A percentile compares a stretch with the other conserved stretches of the same genome.
Evolutionary conservation across 2,113 vertebrate genomes (phyloP).

Genomic region (Peromyscus polionotus): DNA sequence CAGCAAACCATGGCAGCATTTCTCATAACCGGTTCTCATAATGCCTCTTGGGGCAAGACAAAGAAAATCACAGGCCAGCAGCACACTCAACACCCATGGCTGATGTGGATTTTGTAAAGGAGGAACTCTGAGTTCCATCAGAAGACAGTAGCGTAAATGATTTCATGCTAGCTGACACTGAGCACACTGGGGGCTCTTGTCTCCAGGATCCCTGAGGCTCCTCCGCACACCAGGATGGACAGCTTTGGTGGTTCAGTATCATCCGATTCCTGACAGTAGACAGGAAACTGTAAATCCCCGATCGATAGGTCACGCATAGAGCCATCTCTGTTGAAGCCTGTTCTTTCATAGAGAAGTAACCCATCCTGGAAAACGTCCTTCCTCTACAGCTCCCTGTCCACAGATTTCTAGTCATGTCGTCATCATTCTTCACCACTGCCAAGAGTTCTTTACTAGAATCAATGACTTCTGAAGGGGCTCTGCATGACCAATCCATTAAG

Average conservation of each 20-base stretch:
- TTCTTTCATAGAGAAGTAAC: neutral
- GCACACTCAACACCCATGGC: neutral
- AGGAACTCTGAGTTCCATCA: neutral
- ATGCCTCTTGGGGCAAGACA: too few species aligned
- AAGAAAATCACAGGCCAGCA: neutral
- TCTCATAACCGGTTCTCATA: neutral
- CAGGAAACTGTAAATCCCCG: neutral
- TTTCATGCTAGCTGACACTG: neutral
- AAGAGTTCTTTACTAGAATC: neutral
- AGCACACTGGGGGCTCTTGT: too few species aligned
- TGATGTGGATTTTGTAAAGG: neutral
- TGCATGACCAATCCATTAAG: neutral
- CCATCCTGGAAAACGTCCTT: neutral
- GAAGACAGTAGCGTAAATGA: neutral
- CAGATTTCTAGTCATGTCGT: neutral
- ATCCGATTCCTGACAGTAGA: conserved; percentile 3
- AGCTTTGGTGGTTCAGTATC: neutral
- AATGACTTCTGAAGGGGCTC: neutral
- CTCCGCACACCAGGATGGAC: neutral
- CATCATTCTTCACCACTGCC: neutral
- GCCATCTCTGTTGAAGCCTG: neutral
- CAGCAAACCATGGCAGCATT: neutral
- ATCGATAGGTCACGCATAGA: neutral
- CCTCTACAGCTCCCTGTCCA: neutral
- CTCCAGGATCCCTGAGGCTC: neutral